These are phyloP conservation scores for Limnephilus marmoratus DNA, from an alignment of 2,888 invertebrate species.

Conservation along the genomic window DNA sequence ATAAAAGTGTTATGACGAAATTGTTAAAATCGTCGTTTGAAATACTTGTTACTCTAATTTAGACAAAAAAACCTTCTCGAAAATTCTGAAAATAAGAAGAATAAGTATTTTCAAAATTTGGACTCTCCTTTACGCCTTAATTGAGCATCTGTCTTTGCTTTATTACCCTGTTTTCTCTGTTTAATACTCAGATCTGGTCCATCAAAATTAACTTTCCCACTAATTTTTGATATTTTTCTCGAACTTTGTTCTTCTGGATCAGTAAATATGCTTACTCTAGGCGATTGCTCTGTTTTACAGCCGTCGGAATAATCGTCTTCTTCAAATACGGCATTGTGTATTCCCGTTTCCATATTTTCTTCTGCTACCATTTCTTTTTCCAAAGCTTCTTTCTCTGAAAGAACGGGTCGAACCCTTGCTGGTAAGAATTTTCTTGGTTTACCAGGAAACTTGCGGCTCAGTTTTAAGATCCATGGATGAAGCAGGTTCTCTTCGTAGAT, in stretches of 20 bases:
- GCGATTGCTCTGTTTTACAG: neutral
- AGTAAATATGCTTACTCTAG: neutral
- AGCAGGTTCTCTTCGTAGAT: conserved; percentile 82
- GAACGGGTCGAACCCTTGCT: conserved; percentile 54
- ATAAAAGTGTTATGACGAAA: no score
- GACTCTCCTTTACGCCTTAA: neutral
- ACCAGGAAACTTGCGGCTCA: conserved; percentile 79
- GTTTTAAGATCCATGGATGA: conserved; percentile 80
- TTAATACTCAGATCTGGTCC: neutral
- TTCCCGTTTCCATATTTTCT: conserved; percentile 25
- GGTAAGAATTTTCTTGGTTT: conserved; percentile 76
- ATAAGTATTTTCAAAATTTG: neutral
- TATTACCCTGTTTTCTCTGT: neutral
- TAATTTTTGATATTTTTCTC: neutral
- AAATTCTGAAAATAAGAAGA: neutral
- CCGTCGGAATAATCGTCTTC: neutral
- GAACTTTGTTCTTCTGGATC: neutral
- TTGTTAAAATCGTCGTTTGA: neutral
- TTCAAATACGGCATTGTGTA: conserved; percentile 60
- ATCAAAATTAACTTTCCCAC: neutral
- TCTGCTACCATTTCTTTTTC: neutral
- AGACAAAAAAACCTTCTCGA: neutral
- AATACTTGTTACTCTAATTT: neutral
- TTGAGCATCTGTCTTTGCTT: neutral
- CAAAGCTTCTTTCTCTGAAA: neutral